These are phyloP conservation scores for Trisateles emortualis DNA, from an alignment of 2,888 invertebrate species.

Conservation along the genomic window DNA sequence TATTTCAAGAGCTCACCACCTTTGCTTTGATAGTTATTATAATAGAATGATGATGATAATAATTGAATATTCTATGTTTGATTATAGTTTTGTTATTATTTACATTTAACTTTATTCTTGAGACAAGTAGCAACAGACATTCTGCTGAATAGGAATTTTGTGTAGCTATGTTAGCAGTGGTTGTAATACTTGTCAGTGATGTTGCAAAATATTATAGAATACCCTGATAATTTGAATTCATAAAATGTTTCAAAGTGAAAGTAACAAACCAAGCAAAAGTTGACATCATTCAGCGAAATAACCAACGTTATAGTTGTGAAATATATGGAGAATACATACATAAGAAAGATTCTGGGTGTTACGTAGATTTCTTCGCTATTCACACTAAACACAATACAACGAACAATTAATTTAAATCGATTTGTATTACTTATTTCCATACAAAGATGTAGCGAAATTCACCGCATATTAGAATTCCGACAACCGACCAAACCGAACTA, in stretches of 20 bases:
- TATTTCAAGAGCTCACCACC: too few relatives aligned
- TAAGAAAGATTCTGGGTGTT: slow-evolving; percentile 24
- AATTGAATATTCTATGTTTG: not conserved
- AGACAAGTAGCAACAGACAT: slow-evolving; percentile 3
- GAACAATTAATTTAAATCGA: slow-evolving; percentile 15
- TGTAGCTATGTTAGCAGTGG: not conserved
- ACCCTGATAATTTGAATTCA: slow-evolving; percentile 15
- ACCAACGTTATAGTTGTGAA: slow-evolving; percentile 36
- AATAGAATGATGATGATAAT: too few relatives aligned
- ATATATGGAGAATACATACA: slow-evolving; percentile 49
- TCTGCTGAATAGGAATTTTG: slow-evolving; percentile 2
- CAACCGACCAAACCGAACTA: slow-evolving; percentile 34
- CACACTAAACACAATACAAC: slow-evolving; percentile 38
- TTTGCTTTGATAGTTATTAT: too few relatives aligned
- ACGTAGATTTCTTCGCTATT: slow-evolving; percentile 27
- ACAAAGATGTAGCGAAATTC: slow-evolving; percentile 16
- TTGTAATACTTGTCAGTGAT: not conserved
- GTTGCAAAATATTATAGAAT: slow-evolving; percentile 10
- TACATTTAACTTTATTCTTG: slow-evolving; percentile 35
- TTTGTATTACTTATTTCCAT: slow-evolving; percentile 20
- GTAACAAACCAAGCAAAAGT: slow-evolving; percentile 60
- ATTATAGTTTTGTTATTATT: slow-evolving; percentile 37
- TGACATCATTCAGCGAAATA: slow-evolving; percentile 65
- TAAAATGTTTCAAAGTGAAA: slow-evolving; percentile 59
- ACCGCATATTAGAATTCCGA: slow-evolving; percentile 36